Conservation (phyloP, 1,140 invertebrate genomes). For the Drosophila mojavensis region DNA sequence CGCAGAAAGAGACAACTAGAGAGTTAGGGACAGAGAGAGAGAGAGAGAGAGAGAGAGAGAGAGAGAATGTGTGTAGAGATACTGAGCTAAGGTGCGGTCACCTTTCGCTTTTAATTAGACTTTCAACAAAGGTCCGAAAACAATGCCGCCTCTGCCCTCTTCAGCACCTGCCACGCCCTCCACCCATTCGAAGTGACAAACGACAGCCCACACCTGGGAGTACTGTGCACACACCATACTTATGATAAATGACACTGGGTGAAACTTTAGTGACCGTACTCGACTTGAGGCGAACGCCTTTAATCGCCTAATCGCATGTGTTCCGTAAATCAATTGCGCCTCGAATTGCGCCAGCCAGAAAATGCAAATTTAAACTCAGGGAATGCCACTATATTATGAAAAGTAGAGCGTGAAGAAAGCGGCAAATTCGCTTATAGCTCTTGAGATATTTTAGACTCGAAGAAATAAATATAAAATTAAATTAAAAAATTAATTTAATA, state of each 20-base stretch:
- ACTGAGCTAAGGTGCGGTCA: constrained; percentile 38
- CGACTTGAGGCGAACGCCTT: constrained; percentile 1
- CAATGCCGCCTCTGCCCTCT: background rate
- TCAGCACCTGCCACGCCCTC: background rate
- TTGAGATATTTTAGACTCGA: background rate
- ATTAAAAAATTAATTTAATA: too few relatives aligned
- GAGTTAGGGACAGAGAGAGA: background rate
- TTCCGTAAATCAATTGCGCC: constrained; percentile 3
- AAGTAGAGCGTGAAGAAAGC: background rate
- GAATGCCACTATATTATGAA: background rate
- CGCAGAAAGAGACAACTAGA: background rate
- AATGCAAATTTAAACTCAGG: background rate
- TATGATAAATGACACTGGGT: constrained; percentile 45
- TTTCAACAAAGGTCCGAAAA: constrained; percentile 48
- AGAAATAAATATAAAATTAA: background rate
- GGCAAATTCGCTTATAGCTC: background rate
- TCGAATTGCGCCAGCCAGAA: background rate
- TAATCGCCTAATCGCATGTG: constrained; percentile 35
- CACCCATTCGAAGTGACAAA: background rate
- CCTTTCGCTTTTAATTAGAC: constrained; percentile 59
- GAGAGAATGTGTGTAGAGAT: background rate
- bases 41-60: background rate
- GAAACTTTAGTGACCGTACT: background rate
- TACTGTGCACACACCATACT: constrained; percentile 33
- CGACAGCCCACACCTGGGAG: constrained; percentile 23